phyloP scores from a whole-genome alignment of 2,797 vertebrate species.

The Macropodus opercularis region DNA sequence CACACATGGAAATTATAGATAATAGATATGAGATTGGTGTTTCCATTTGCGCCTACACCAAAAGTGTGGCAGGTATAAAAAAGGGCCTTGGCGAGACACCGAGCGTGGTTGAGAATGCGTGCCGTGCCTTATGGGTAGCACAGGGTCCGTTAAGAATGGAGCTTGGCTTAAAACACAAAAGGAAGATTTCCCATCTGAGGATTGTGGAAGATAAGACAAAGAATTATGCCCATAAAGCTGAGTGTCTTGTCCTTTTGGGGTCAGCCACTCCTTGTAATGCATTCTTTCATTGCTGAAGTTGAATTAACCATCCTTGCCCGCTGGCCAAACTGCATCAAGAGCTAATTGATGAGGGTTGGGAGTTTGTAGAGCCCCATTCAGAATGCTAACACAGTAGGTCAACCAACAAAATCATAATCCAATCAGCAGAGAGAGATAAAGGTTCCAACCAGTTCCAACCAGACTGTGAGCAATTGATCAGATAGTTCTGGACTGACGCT shows the following conservation, averaged over 20 bases:
- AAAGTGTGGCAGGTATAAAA: neutral
- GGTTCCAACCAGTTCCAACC: slow-evolving; percentile 61
- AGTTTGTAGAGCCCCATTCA: slow-evolving; percentile 33
- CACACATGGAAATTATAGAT: slow-evolving; percentile 3
- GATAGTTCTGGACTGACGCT: slow-evolving; percentile 24
- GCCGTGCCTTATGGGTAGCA: slow-evolving; percentile 61
- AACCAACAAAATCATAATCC: slow-evolving; percentile 58
- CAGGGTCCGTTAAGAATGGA: neutral
- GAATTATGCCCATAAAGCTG: slow-evolving; percentile 24
- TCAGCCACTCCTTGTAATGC: slow-evolving; percentile 56
- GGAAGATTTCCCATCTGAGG: neutral
- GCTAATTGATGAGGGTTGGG: slow-evolving; percentile 25
- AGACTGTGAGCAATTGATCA: slow-evolving; percentile 27
- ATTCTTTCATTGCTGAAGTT: slow-evolving; percentile 25
- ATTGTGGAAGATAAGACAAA: slow-evolving; percentile 19
- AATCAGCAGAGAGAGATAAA: slow-evolving; percentile 57
- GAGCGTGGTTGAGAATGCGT: slow-evolving; percentile 73
- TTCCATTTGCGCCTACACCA: slow-evolving; percentile 18
- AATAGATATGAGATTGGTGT: slow-evolving; percentile 29
- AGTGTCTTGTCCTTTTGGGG: slow-evolving; percentile 38
- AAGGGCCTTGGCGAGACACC: slow-evolving; percentile 59
- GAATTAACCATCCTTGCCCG: slow-evolving; percentile 13
- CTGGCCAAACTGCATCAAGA: slow-evolving; percentile 55
- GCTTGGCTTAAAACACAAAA: neutral
- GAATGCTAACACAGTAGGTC: slow-evolving; percentile 37